These are phyloP conservation scores for Nannospalax galili DNA, from an alignment of 2,113 vertebrate genomes.

Conservation along the genomic window DNA sequence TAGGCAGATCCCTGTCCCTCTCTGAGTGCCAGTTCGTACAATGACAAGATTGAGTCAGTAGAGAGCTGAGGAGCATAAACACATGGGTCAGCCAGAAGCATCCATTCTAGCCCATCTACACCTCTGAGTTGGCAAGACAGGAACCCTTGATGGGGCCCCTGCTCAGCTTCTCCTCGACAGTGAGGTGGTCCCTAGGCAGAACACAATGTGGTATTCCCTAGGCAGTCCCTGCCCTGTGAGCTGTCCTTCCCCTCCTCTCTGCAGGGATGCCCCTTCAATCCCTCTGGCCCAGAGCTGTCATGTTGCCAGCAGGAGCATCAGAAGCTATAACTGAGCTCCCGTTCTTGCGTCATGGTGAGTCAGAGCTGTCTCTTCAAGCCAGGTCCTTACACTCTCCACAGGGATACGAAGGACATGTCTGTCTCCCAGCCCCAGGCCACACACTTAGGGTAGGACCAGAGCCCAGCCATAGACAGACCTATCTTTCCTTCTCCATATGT, in stretches of 20 bases:
- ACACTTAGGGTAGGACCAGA: not conserved
- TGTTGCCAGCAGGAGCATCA: conserved; percentile 32
- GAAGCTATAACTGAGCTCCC: conserved; percentile 6
- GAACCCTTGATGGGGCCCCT: not conserved
- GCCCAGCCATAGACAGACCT: not conserved
- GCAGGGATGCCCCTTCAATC: not conserved
- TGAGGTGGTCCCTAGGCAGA: not conserved
- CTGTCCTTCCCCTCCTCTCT: not conserved
- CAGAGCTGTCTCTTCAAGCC: conserved; percentile 40
- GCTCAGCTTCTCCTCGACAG: not conserved
- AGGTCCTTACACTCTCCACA: not conserved
- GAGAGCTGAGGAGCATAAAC: not conserved
- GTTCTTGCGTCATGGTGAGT: conserved; percentile 60
- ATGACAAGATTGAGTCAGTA: not conserved
- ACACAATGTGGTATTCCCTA: not conserved
- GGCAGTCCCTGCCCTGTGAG: not conserved
- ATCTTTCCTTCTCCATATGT: not conserved
- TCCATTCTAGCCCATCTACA: accelerated
- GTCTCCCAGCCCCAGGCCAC: not conserved
- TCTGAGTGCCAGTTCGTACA: not conserved
- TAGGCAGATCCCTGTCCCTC: not conserved
- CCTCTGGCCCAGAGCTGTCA: not conserved
- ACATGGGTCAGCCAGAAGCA: not conserved
- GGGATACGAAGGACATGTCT: not conserved
- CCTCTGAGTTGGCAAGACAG: not conserved